A percentile compares a stretch with the other conserved stretches of the same genome.
Evolutionary conservation across 2,113 vertebrate species (phyloP).

Genomic region (Oenanthe melanoleuca): DNA sequence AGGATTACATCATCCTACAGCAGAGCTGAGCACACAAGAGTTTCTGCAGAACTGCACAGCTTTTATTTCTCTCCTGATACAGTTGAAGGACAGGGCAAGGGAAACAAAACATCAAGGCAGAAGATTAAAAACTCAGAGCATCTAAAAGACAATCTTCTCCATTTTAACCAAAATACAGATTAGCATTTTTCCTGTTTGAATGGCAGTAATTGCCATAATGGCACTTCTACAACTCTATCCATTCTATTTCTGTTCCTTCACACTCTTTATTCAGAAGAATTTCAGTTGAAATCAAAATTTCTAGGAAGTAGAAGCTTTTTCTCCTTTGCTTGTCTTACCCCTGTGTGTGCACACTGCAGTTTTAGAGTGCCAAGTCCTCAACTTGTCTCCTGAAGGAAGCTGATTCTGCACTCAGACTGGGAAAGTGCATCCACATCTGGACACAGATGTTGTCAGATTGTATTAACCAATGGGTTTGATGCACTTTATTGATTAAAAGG

Average conservation of each 20-base stretch:
- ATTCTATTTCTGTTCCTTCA: conserved; percentile 41
- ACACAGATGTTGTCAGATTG: neutral
- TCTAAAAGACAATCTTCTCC: conserved; percentile 19
- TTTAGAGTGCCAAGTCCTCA: neutral
- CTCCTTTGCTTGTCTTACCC: neutral
- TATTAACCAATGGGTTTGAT: neutral
- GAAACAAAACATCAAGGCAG: conserved; percentile 57
- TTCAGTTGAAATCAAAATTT: conserved; percentile 18
- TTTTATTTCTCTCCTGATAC: conserved; percentile 4
- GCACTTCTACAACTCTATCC: conserved; percentile 4
- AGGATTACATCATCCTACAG: conserved; percentile 25
- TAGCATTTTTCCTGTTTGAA: conserved; percentile 45
- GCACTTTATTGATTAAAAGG: neutral
- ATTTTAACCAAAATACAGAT: conserved; percentile 36
- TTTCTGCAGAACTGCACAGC: conserved; percentile 29
- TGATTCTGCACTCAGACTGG: neutral
- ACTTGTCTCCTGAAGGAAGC: neutral
- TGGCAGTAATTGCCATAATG: conserved; percentile 62
- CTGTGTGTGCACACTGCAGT: neutral
- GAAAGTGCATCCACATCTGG: neutral
- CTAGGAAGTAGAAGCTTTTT: neutral
- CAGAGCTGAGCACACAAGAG: conserved; percentile 20
- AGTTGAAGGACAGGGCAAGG: conserved; percentile 64
- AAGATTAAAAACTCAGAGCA: conserved; percentile 49
- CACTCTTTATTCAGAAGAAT: neutral